Conservation (phyloP, 2,113 vertebrate genomes). For the Arvicanthis niloticus region DNA sequence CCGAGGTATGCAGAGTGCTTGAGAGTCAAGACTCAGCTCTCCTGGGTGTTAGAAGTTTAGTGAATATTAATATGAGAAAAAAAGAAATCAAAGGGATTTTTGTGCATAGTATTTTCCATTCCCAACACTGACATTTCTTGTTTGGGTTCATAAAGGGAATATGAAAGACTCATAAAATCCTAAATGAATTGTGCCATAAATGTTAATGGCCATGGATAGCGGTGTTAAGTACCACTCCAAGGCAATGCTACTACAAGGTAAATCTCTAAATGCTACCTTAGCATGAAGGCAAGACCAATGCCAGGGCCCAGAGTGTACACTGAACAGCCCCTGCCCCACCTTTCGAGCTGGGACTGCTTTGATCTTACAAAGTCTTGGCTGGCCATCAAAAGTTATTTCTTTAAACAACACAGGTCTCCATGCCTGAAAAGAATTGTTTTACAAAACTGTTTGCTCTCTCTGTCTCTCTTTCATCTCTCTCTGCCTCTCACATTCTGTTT, state of each 20-base stretch:
- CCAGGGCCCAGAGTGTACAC: constrained; percentile 2
- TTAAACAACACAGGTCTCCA: constrained; percentile 24
- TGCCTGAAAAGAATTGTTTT: background rate
- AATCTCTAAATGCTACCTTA: constrained; percentile 17
- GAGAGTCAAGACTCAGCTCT: background rate
- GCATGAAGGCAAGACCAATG: constrained; percentile 13
- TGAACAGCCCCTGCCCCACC: background rate
- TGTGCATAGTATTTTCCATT: constrained; percentile 46
- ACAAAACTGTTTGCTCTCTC: background rate
- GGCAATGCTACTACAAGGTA: constrained; percentile 40
- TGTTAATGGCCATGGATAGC: constrained; percentile 61
- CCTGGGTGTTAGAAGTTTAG: constrained; percentile 35
- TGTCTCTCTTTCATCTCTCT: background rate
- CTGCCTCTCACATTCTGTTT: no score
- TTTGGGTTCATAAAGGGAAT: constrained; percentile 77
- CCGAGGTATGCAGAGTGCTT: background rate
- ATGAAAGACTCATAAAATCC: constrained; percentile 72
- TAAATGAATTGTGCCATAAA: constrained; percentile 82
- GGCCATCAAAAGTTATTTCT: constrained; percentile 50
- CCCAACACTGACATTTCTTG: constrained; percentile 63
- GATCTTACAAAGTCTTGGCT: constrained; percentile 11
- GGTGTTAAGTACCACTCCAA: constrained; percentile 30
- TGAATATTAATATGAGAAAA: constrained; percentile 66
- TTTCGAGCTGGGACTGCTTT: background rate
- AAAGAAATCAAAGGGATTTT: constrained; percentile 59